Evolutionary conservation across 2,113 vertebrate genomes (phyloP).

Genomic region (Ptilonorhynchus violaceus): DNA sequence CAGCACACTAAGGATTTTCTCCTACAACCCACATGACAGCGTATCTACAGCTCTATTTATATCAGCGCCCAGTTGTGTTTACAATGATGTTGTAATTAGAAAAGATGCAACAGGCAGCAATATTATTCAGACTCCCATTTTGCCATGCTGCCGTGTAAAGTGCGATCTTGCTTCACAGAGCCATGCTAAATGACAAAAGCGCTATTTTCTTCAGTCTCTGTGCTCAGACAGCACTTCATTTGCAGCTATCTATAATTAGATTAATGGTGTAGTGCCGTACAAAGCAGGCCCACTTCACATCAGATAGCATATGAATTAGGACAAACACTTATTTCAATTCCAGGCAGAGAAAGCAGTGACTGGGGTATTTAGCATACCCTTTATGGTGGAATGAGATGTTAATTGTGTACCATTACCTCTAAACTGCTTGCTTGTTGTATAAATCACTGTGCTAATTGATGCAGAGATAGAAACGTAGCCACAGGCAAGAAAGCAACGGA

Average conservation of each 20-base stretch:
- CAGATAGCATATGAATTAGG: constrained; percentile 91
- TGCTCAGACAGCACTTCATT: constrained; percentile 87
- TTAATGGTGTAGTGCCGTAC: constrained; percentile 88
- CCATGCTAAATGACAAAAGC: constrained; percentile 82
- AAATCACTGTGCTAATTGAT: constrained; percentile 99
- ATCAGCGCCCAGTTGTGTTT: constrained; percentile 81
- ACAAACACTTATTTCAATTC: constrained; percentile 93
- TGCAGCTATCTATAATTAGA: constrained; percentile 96
- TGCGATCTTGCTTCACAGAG: constrained; percentile 77
- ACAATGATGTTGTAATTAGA: constrained; percentile 87
- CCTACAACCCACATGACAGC: constrained; percentile 86
- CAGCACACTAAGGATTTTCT: constrained; percentile 87
- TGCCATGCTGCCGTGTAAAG: constrained; percentile 70
- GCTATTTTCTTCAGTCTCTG: constrained; percentile 77
- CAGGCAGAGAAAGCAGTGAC: constrained; percentile 86
- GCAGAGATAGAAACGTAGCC: constrained; percentile 97
- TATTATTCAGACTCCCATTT: constrained; percentile 74
- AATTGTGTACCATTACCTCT: constrained; percentile 99
- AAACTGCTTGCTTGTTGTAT: constrained; percentile 99
- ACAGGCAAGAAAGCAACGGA: constrained; percentile 88
- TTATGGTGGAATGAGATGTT: constrained; percentile 97
- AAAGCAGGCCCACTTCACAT: constrained; percentile 89
- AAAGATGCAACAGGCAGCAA: constrained; percentile 83
- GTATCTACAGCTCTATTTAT: constrained; percentile 93
- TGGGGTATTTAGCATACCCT: constrained; percentile 92